Percentiles rank a stretch among this genome's conserved stretches.
Conservation (phyloP, 1,140 invertebrate genomes). For the Temnothorax curvispinosus region DNA sequence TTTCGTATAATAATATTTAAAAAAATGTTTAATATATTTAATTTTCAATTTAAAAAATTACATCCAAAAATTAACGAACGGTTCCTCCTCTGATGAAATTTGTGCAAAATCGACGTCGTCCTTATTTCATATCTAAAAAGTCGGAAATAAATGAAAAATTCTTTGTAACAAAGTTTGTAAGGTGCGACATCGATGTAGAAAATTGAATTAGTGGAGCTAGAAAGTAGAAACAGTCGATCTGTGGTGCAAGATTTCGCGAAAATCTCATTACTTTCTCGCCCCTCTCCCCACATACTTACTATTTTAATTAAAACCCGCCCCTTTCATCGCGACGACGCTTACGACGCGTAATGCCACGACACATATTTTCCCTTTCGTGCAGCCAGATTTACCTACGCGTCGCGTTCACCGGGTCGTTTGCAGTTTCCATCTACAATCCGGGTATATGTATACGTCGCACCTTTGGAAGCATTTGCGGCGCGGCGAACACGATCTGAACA, state of each 20-base stretch:
- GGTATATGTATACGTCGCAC: background rate
- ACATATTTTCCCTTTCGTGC: slow-evolving; percentile 43
- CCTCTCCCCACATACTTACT: background rate
- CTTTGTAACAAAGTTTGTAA: background rate
- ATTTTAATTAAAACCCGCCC: slow-evolving; percentile 26
- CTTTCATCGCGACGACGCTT: background rate
- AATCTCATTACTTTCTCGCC: background rate
- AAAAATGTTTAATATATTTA: background rate
- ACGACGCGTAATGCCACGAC: background rate
- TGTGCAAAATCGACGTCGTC: background rate
- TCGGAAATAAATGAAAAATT: background rate
- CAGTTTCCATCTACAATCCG: slow-evolving; percentile 23
- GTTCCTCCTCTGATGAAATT: background rate
- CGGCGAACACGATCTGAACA: background rate
- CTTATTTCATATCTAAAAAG: background rate
- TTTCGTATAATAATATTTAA: background rate
- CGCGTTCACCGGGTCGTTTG: background rate
- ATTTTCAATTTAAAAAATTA: background rate
- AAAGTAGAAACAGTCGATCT: background rate
- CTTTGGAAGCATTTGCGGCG: background rate
- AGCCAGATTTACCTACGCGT: slow-evolving; percentile 23
- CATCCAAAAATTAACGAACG: background rate
- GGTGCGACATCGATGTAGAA: background rate
- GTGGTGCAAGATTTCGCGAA: background rate
- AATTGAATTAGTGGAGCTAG: background rate